Evolutionary conservation across 64 coral and sea anemone species (phyloP).

Genomic region (Pocillopora damicornis): DNA sequence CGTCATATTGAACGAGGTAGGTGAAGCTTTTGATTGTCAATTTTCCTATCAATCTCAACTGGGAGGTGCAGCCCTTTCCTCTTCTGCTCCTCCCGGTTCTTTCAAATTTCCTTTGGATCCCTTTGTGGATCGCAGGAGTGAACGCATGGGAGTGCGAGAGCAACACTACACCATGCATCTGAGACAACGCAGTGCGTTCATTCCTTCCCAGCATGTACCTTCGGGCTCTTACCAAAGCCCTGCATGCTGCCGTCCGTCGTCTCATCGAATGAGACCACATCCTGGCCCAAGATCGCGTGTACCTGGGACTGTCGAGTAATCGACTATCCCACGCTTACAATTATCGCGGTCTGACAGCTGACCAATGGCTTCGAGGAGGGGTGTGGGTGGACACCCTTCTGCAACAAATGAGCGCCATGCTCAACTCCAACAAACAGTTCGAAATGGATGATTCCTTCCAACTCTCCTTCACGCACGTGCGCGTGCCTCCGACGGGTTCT

Average conservation of each 20-base stretch:
- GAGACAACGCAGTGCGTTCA: background rate
- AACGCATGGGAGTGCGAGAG: background rate
- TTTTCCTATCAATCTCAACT: background rate
- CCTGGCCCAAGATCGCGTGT: conserved; percentile 1
- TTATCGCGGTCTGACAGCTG: background rate
- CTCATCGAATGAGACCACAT: background rate
- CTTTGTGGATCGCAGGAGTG: background rate
- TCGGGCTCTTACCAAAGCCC: no score
- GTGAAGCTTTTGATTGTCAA: background rate
- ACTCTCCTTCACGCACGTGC: background rate
- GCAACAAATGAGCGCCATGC: no score
- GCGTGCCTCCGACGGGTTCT: background rate
- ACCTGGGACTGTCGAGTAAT: conserved; percentile 3
- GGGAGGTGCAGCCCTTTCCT: background rate
- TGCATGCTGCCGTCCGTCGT: background rate
- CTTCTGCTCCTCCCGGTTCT: background rate
- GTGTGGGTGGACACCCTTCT: no score
- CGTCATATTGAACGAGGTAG: no score
- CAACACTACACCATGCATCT: background rate
- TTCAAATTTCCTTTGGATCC: background rate
- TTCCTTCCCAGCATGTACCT: background rate
- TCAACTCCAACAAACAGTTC: no score
- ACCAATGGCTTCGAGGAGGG: no score
- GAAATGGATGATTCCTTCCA: no score
- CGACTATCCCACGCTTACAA: conserved; percentile 11